Percentiles rank a stretch among this genome's conserved stretches.
These are phyloP conservation scores for Nephrocerus scutellatus DNA, from an alignment of 2,888 invertebrate genomes.

Conservation along the genomic window DNA sequence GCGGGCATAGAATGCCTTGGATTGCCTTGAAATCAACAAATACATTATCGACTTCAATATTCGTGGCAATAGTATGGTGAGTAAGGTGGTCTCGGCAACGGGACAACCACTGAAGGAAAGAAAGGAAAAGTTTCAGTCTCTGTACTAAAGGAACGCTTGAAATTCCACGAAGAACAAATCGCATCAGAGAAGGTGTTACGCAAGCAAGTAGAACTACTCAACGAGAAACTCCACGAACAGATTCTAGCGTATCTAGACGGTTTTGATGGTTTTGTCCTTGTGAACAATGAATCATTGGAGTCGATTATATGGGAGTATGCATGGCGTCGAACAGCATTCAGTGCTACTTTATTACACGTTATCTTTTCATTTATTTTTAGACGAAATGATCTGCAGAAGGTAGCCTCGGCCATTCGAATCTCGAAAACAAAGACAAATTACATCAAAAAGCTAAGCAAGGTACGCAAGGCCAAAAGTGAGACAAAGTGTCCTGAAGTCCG, in stretches of 20 bases:
- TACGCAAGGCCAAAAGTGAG: slow-evolving; percentile 44
- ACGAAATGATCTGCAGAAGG: slow-evolving; percentile 28
- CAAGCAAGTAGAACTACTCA: slow-evolving; percentile 57
- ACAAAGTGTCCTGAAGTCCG: slow-evolving; percentile 40
- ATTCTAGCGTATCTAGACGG: slow-evolving; percentile 48
- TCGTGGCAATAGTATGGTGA: slow-evolving; percentile 54
- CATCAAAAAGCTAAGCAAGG: too few relatives aligned
- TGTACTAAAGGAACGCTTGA: slow-evolving; percentile 35
- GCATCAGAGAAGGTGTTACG: slow-evolving; percentile 57
- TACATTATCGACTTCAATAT: slow-evolving; percentile 64
- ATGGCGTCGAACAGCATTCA: too few relatives aligned
- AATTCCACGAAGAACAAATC: slow-evolving; percentile 53
- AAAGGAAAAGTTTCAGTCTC: slow-evolving; percentile 32
- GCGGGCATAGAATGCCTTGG: slow-evolving; percentile 62
- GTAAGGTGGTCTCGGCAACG: too few relatives aligned
- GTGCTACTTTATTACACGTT: too few relatives aligned
- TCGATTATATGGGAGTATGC: slow-evolving; percentile 37
- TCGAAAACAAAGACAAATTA: too few relatives aligned
- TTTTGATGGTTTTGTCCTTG: slow-evolving; percentile 33
- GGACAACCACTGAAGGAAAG: slow-evolving; percentile 30
- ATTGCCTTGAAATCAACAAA: slow-evolving; percentile 57
- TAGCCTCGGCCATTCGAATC: too few relatives aligned
- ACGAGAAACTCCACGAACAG: slow-evolving; percentile 55
- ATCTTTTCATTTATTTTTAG: too few relatives aligned
- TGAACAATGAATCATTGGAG: slow-evolving; percentile 33